These are phyloP conservation scores for Epirrhoe alternata DNA, from an alignment of 2,888 invertebrate species.

Conservation along the genomic window DNA sequence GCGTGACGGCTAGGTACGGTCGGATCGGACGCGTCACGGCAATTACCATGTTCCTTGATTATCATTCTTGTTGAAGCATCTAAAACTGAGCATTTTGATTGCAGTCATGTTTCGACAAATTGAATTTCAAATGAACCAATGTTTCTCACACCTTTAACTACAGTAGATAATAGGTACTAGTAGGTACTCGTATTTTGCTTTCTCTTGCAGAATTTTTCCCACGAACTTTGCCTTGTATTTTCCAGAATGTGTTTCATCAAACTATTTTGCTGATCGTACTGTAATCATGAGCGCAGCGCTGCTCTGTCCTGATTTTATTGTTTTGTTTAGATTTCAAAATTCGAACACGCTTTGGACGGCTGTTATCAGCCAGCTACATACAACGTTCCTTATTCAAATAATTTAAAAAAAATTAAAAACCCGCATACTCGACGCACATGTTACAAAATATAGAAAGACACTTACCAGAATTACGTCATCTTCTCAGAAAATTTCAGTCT, in stretches of 20 bases:
- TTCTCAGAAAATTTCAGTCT: slow-evolving; percentile 6
- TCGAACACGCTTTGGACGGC: slow-evolving; percentile 34
- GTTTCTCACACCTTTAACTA: slow-evolving; percentile 30
- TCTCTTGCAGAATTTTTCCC: slow-evolving; percentile 45
- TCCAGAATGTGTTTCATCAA: slow-evolving; percentile 9
- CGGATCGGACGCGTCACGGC: slow-evolving; percentile 66
- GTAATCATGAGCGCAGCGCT: slow-evolving; percentile 18
- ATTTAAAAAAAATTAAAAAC: not conserved
- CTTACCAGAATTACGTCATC: slow-evolving; percentile 30
- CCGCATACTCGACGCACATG: not conserved
- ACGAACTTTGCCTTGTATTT: slow-evolving; percentile 23
- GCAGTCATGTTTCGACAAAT: slow-evolving; percentile 38
- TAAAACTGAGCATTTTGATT: slow-evolving; percentile 53
- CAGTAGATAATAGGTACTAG: slow-evolving; percentile 11
- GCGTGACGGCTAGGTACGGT: slow-evolving; percentile 71
- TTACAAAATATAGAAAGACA: slow-evolving; percentile 1
- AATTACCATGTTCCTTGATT: slow-evolving; percentile 71
- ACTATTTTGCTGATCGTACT: slow-evolving; percentile 11
- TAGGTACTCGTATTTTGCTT: slow-evolving; percentile 41
- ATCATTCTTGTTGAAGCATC: slow-evolving; percentile 62
- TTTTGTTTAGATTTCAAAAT: slow-evolving; percentile 41
- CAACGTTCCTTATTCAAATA: slow-evolving; percentile 14
- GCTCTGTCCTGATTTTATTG: slow-evolving; percentile 34
- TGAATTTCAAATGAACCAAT: slow-evolving; percentile 35
- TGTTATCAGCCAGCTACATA: slow-evolving; percentile 28